phyloP scores from a whole-genome alignment of 2,888 invertebrate species.

The Campoplex nolae region DNA sequence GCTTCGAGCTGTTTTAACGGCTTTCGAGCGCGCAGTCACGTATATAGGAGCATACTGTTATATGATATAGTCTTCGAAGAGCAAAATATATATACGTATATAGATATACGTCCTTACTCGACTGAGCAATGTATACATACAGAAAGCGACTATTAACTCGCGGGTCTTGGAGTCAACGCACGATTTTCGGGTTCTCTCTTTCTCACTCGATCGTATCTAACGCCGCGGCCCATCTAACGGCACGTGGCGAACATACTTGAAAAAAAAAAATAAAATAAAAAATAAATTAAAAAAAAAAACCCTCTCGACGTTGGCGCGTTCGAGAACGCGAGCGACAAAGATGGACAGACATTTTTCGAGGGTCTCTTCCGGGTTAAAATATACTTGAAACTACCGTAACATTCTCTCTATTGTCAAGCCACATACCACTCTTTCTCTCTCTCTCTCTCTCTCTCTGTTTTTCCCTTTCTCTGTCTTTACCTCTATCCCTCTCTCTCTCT shows the following conservation, averaged over 20 bases:
- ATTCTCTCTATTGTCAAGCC: slow-evolving; percentile 63
- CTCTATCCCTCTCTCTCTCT: not conserved
- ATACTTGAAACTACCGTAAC: slow-evolving; percentile 64
- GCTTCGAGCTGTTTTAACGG: slow-evolving; percentile 60
- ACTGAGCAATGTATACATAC: slow-evolving; percentile 4
- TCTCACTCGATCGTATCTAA: slow-evolving; percentile 61
- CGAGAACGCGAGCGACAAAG: slow-evolving; percentile 42
- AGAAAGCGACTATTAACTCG: slow-evolving; percentile 45
- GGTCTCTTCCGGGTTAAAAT: slow-evolving; percentile 32
- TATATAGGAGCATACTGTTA: slow-evolving; percentile 49
- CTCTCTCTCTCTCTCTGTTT: slow-evolving; percentile 11
- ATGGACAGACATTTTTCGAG: slow-evolving; percentile 51
- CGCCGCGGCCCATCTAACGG: slow-evolving; percentile 61
- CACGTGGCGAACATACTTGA: slow-evolving; percentile 49
- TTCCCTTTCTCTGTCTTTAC: slow-evolving; percentile 28
- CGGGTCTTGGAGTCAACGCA: slow-evolving; percentile 64
- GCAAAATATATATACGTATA: not conserved
- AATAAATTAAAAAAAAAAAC: not conserved
- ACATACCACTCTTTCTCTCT: slow-evolving; percentile 53
- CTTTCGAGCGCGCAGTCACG: slow-evolving; percentile 63
- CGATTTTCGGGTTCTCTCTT: slow-evolving; percentile 64
- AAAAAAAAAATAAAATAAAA: not conserved
- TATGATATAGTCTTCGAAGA: slow-evolving; percentile 22
- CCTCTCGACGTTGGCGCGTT: slow-evolving; percentile 6
- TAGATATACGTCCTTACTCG: not conserved